Percentiles rank a stretch among this genome's conserved stretches.
These are phyloP conservation scores for Haemorhous mexicanus DNA, from an alignment of 2,113 vertebrate genomes.

Conservation along the genomic window DNA sequence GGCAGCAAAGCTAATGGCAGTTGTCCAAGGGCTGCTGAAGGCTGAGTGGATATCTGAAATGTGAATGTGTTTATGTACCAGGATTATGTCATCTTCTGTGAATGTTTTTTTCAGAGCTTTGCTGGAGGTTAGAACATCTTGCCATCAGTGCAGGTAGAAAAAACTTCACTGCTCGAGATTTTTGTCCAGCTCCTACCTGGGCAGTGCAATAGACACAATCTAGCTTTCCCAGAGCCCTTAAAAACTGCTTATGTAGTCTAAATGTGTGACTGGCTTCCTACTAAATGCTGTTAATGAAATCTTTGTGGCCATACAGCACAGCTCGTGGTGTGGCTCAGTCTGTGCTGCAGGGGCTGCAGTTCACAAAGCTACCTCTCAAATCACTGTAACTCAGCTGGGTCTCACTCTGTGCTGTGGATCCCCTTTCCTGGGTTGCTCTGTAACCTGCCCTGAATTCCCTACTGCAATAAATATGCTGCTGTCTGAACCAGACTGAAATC, in stretches of 20 bases:
- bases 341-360: background rate
- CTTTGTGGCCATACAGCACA: background rate
- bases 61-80: background rate
- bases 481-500: background rate
- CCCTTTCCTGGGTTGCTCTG: background rate
- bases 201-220: background rate
- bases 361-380: background rate
- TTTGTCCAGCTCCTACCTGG: background rate
- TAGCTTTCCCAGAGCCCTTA: background rate
- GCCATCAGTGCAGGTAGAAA: background rate
- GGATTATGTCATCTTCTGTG: background rate
- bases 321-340: background rate
- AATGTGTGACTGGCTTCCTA: background rate
- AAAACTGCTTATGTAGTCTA: background rate
- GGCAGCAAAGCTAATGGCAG: background rate
- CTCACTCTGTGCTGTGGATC: background rate
- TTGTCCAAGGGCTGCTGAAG: background rate
- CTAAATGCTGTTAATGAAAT: background rate
- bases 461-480: background rate
- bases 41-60: background rate
- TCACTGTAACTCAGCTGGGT: background rate
- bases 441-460: background rate
- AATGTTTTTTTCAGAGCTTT: background rate
- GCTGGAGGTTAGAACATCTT: background rate
- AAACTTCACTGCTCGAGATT: rapidly evolving